phyloP scores from a whole-genome alignment of 2,888 invertebrate genomes.

The Lasiommata megera region DNA sequence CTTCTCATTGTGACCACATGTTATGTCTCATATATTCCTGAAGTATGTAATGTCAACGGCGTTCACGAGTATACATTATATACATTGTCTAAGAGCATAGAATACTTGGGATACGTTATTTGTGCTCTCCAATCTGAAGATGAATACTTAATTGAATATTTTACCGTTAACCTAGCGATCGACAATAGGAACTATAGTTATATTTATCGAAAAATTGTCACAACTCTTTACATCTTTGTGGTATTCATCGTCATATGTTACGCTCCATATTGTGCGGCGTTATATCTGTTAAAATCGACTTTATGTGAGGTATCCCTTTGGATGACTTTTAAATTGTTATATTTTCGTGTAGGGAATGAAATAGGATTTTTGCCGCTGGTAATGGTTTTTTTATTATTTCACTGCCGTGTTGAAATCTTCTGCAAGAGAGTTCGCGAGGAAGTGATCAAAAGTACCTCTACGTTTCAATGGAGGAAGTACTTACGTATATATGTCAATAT shows the following conservation, averaged over 20 bases:
- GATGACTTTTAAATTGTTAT: not conserved
- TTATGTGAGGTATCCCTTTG: too few relatives aligned
- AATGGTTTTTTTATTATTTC: conserved; percentile 15
- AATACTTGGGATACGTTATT: not conserved
- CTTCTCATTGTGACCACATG: not conserved
- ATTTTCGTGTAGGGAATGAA: not conserved
- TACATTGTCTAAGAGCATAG: not conserved
- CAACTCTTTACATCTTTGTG: not conserved
- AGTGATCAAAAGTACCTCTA: not conserved
- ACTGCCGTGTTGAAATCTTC: conserved; percentile 20
- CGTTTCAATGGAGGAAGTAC: conserved; percentile 17
- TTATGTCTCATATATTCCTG: not conserved
- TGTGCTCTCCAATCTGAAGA: conserved; percentile 15
- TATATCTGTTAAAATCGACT: not conserved
- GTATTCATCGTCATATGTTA: not conserved
- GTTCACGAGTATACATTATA: not conserved
- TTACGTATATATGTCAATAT: conserved; percentile 10
- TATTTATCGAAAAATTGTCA: not conserved
- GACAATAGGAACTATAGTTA: conserved; percentile 12
- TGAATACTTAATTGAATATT: conserved; percentile 11
- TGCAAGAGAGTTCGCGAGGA: conserved; percentile 17
- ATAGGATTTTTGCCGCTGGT: conserved; percentile 13
- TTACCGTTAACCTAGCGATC: conserved; percentile 2
- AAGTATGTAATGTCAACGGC: too few relatives aligned
- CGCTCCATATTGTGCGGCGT: not conserved